Conservation (phyloP, 1,140 invertebrate species). For the Ectropis grisescens region DNA sequence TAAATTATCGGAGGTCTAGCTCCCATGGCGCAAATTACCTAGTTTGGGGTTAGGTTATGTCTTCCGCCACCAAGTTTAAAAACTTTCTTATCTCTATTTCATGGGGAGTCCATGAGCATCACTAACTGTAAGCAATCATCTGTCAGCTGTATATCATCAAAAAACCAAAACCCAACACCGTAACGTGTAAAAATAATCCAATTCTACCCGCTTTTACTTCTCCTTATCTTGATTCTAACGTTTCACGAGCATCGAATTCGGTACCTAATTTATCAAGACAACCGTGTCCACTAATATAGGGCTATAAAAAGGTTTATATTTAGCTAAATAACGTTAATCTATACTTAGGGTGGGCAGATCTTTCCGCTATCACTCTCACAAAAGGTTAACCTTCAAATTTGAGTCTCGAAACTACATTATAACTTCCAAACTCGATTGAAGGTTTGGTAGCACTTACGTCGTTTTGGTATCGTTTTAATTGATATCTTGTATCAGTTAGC, state of each 20-base stretch:
- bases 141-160: conserved; percentile 21
- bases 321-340: conserved; percentile 48
- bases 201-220: conserved; percentile 11
- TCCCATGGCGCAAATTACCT: too few species aligned
- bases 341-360: conserved; percentile 36
- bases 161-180: conserved; percentile 15
- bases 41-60: too few species aligned
- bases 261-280: conserved; percentile 21
- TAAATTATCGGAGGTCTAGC: too few species aligned
- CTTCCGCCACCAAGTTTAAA: too few species aligned
- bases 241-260: conserved; percentile 21
- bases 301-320: conserved; percentile 19
- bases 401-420: too few species aligned
- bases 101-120: too few species aligned
- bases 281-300: conserved; percentile 21
- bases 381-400: too few species aligned
- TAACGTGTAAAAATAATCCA: conserved; percentile 23
- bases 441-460: too few species aligned
- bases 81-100: too few species aligned
- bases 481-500: conserved; percentile 17
- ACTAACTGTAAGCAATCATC: too few species aligned
- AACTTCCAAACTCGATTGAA: too few species aligned
- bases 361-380: conserved; percentile 9
- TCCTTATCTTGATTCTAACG: conserved; percentile 52
- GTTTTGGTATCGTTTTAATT: conserved; percentile 1